Evolutionary conservation across 2,113 vertebrate species (phyloP).

Genomic region (Notothenia coriiceps): DNA sequence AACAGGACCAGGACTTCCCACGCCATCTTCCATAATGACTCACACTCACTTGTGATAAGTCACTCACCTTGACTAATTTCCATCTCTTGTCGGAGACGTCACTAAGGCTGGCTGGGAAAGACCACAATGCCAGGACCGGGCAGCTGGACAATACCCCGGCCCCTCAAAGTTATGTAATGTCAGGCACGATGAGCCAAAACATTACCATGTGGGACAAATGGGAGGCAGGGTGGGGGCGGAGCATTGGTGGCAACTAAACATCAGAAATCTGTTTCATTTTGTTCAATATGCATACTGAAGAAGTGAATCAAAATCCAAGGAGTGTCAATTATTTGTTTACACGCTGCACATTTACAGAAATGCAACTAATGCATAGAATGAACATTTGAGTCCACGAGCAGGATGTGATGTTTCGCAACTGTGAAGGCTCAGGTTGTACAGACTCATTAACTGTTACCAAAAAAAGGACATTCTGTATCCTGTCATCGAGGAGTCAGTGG

Average conservation of each 20-base stretch:
- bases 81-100: conserved; percentile 56
- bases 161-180: conserved; percentile 50
- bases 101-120: conserved; percentile 46
- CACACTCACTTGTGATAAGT: conserved; percentile 46
- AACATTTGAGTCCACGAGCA: neutral
- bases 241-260: neutral
- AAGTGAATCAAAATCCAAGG: neutral
- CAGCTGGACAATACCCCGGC: conserved; percentile 65
- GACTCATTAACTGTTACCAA: neutral
- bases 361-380: neutral
- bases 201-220: neutral
- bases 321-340: neutral
- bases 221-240: neutral
- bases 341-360: neutral
- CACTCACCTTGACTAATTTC: conserved; percentile 68
- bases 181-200: conserved; percentile 39
- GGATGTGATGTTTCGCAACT: neutral
- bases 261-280: neutral
- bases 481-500: conserved; percentile 1
- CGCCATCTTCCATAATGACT: conserved; percentile 47
- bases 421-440: neutral
- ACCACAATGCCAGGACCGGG: conserved; percentile 65
- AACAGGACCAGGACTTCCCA: conserved; percentile 46
- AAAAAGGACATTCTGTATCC: conserved; percentile 6
- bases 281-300: neutral